Evolutionary conservation across 2,797 vertebrate species (phyloP), one percentile per base, ranked within the genome.

Genomic region (Schizopygopsis pylzovi): DNA sequence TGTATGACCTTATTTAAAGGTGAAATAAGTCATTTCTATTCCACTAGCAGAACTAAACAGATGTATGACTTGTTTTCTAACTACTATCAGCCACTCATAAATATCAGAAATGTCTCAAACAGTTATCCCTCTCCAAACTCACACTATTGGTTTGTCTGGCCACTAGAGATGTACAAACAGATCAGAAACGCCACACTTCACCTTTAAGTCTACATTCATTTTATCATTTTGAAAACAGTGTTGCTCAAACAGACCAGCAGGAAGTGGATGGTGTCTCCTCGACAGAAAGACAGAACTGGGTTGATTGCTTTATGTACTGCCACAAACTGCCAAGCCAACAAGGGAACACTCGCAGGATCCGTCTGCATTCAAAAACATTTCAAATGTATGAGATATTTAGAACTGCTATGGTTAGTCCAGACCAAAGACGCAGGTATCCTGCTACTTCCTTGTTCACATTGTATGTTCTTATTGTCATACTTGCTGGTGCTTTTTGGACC

Each of bases 261-360:
- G 87, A 99, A 99, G 91, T 99, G 96, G 85, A 99, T 95, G 0
- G 97, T 95, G 2, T 98, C 96, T 89, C 98, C 98, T 95, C 98
- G 96, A 87, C 97, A 99, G 89, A 99, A 99, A 0, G 97, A 97
- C 83, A 99, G 96, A 92, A 98, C 94, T 1, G 98, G 98, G 85
- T 98, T 98, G 88, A 98, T 94, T 0, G 90, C 95, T 92, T 95
- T 97, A 94, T 97, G 97, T n/a, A 95, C 94, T 1, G 96, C 95
- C 90, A 98, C 97, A 81, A 99, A 99, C 91, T 99, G 97, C 98
- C 98, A 99, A 0, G 98, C 97, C 89, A 99, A 92, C 92, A 99
- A 93, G 1, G 98, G 98, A 37, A 99, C 98, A 16, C 97, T 99
- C 16, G 97, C 96, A 11, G 98, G 98, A 87, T 99, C 97, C 59